Evolutionary conservation across 2,113 vertebrate species (phyloP).

Genomic region (Bufo bufo): DNA sequence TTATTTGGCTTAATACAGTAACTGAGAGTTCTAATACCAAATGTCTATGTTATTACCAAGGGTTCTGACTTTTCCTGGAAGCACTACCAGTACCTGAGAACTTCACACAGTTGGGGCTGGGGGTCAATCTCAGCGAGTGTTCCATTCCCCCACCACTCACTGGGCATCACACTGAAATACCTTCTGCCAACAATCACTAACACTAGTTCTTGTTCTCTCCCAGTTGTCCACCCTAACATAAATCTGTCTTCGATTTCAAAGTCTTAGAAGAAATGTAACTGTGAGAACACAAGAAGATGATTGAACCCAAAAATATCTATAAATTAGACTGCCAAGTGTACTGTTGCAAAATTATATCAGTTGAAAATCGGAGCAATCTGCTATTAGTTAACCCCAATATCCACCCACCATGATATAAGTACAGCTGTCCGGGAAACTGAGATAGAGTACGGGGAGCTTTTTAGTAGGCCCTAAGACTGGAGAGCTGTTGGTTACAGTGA

Average conservation of each 20-base stretch:
- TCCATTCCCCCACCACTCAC: neutral
- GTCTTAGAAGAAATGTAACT: slow-evolving; percentile 11
- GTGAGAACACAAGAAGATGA: neutral
- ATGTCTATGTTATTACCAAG: neutral
- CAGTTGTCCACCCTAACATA: neutral
- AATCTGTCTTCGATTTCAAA: neutral
- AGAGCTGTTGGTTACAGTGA: neutral
- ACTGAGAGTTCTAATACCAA: neutral
- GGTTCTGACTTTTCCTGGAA: neutral
- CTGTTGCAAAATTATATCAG: slow-evolving; percentile 6
- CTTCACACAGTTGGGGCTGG: neutral
- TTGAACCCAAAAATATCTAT: slow-evolving; percentile 1
- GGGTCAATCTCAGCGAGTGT: neutral
- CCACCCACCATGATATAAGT: neutral
- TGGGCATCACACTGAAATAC: neutral
- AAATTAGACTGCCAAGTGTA: slow-evolving; percentile 26
- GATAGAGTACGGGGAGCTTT: neutral
- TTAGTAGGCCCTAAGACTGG: too few relatives aligned
- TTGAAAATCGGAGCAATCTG: neutral
- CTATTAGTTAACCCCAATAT: neutral
- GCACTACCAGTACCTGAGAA: slow-evolving; percentile 7
- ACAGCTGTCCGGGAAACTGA: neutral
- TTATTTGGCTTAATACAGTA: slow-evolving; percentile 3
- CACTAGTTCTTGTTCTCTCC: neutral
- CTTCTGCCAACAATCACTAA: neutral